A percentile compares a stretch with the other conserved stretches of the same genome.
Evolutionary conservation across 2,113 vertebrate species (phyloP).

Genomic region (Stigmatopora nigra): DNA sequence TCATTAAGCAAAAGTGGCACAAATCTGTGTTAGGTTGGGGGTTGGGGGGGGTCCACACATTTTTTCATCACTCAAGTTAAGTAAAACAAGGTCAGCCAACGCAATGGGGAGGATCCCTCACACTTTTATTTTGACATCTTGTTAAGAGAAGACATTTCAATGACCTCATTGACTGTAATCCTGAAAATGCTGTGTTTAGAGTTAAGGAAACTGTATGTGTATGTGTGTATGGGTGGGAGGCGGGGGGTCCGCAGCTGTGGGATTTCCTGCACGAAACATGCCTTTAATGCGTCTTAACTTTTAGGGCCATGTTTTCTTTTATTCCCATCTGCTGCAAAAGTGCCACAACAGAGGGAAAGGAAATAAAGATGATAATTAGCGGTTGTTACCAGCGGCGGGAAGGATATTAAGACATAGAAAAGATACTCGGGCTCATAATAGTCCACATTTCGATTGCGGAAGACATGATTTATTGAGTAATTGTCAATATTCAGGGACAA

Average conservation of each 20-base stretch:
- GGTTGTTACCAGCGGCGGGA: slow-evolving; percentile 19
- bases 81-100: slow-evolving; percentile 43
- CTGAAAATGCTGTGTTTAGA: slow-evolving; percentile 8
- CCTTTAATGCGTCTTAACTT: slow-evolving; percentile 35
- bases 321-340: slow-evolving; percentile 20
- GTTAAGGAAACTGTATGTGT: slow-evolving; percentile 27
- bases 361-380: slow-evolving; percentile 45
- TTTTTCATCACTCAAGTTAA: slow-evolving; percentile 31
- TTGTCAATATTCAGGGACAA: too few species aligned
- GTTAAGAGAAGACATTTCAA: slow-evolving; percentile 10
- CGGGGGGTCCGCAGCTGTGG: slow-evolving; percentile 15
- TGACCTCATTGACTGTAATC: slow-evolving; percentile 32
- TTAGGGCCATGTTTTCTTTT: slow-evolving; percentile 7
- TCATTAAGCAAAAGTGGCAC: slow-evolving; percentile 35
- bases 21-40: slow-evolving; percentile 15
- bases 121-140: slow-evolving; percentile 24
- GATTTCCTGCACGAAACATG: slow-evolving; percentile 45
- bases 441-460: slow-evolving; percentile 15
- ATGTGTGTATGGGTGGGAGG: not conserved
- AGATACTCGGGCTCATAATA: slow-evolving; percentile 3
- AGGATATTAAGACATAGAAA: slow-evolving; percentile 23
- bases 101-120: slow-evolving; percentile 29
- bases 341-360: slow-evolving; percentile 16
- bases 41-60: not conserved
- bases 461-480: not conserved